Percentiles rank a stretch among this genome's conserved stretches.
These are phyloP conservation scores for Cettia cetti DNA, from an alignment of 2,113 vertebrate genomes.

Conservation along the genomic window DNA sequence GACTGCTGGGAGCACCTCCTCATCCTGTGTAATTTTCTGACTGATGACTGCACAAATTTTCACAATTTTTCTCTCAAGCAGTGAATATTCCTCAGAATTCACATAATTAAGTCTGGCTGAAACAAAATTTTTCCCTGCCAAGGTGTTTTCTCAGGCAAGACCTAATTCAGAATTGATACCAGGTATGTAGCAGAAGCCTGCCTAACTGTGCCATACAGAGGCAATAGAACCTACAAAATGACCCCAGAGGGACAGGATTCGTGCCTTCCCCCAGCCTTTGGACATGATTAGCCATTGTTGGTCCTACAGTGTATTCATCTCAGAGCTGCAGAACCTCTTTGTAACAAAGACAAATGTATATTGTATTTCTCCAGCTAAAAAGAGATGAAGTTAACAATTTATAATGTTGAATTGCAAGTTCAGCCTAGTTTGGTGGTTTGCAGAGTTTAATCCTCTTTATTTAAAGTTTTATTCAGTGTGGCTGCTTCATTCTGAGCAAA, in stretches of 20 bases:
- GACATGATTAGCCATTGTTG: neutral
- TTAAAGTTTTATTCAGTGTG: constrained; percentile 18
- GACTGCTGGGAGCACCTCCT: neutral
- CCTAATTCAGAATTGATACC: neutral
- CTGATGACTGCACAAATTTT: neutral
- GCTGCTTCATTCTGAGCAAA: neutral
- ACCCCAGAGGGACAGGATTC: neutral
- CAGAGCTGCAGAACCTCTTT: constrained; percentile 27
- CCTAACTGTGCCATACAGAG: constrained; percentile 38
- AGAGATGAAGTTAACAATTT: constrained; percentile 26
- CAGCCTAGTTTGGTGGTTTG: neutral
- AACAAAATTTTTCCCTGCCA: neutral
- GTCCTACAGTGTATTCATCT: neutral
- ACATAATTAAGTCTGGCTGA: neutral
- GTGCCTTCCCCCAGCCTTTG: constrained; percentile 1
- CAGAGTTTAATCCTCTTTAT: constrained; percentile 20
- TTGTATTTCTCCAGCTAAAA: constrained; percentile 25
- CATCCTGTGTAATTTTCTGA: neutral
- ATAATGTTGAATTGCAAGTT: constrained; percentile 26
- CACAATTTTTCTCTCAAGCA: neutral
- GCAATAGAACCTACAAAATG: constrained; percentile 2
- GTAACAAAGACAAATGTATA: constrained; percentile 31
- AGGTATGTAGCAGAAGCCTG: constrained; percentile 26
- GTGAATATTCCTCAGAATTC: neutral
- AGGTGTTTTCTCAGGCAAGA: neutral